These are phyloP conservation scores for Mus caroli DNA, from an alignment of 2,797 vertebrate species.

Conservation along the genomic window DNA sequence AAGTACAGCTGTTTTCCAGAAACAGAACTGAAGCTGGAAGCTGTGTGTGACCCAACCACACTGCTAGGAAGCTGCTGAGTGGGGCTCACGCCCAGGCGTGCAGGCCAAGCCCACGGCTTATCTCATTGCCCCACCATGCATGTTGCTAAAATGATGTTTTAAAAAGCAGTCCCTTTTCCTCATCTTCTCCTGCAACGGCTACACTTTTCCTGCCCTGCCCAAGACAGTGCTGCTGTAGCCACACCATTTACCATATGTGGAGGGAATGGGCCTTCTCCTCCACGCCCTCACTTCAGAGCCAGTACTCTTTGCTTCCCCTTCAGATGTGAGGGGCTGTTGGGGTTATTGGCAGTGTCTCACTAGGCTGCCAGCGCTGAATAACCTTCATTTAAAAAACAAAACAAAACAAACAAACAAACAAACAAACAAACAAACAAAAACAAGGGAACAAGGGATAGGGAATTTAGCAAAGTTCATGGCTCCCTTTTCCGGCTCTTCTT, in stretches of 20 bases:
- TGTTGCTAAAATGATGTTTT: neutral
- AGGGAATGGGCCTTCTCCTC: neutral
- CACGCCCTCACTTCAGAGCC: neutral
- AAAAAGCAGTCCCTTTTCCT: neutral
- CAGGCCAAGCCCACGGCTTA: neutral
- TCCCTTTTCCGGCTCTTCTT: neutral
- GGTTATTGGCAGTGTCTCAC: neutral
- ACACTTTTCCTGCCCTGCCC: neutral
- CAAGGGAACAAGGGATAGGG: too few species aligned
- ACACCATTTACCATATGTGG: conserved; percentile 1
- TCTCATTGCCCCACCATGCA: neutral
- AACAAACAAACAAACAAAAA: too few species aligned
- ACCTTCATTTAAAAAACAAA: conserved; percentile 23
- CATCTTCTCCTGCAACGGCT: neutral
- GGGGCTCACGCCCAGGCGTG: neutral
- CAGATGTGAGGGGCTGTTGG: neutral
- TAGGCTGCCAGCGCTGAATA: neutral
- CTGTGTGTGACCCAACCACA: neutral
- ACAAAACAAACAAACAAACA: too few species aligned
- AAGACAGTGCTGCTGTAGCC: neutral
- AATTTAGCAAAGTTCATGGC: conserved; percentile 22
- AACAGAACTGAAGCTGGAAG: neutral
- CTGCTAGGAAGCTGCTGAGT: neutral
- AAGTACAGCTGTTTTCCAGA: conserved; percentile 54
- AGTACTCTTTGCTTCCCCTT: neutral